Conservation (phyloP, 2,113 vertebrate species). For the Xiphophorus couchianus region DNA sequence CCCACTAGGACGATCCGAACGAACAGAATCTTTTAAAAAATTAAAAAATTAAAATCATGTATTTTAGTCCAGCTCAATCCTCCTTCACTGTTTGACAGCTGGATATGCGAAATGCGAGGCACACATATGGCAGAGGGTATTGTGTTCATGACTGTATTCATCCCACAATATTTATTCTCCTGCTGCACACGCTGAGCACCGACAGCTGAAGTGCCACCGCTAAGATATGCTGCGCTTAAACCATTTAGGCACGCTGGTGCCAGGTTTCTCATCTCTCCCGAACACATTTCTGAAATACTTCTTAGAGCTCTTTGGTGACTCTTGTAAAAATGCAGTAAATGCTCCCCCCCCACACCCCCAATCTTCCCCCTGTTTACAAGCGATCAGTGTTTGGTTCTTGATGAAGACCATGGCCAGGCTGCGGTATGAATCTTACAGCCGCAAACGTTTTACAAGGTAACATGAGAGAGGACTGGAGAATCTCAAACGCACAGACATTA, state of each 20-base stretch:
- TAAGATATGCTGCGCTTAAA: slow-evolving; percentile 71
- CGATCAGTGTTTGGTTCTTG: slow-evolving; percentile 61
- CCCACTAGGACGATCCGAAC: not conserved
- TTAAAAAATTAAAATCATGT: not conserved
- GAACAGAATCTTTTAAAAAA: not conserved
- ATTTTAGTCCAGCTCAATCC: not conserved
- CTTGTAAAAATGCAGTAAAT: slow-evolving; percentile 73
- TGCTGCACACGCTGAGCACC: slow-evolving; percentile 48
- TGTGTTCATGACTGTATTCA: slow-evolving; percentile 63
- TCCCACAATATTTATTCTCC: slow-evolving; percentile 62
- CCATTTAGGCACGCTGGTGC: slow-evolving; percentile 69
- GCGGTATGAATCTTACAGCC: slow-evolving; percentile 56
- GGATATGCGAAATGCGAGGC: slow-evolving; percentile 48
- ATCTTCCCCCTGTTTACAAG: slow-evolving; percentile 55
- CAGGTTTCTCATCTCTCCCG: slow-evolving; percentile 63
- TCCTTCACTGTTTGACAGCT: slow-evolving; percentile 54
- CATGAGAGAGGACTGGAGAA: slow-evolving; percentile 46
- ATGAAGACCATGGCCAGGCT: slow-evolving; percentile 40
- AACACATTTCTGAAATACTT: slow-evolving; percentile 71
- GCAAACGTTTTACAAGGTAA: slow-evolving; percentile 72
- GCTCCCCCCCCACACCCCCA: slow-evolving; percentile 12
- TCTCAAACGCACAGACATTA: slow-evolving; percentile 25
- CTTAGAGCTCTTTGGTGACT: slow-evolving; percentile 65
- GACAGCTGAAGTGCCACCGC: slow-evolving; percentile 74
- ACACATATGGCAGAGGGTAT: slow-evolving; percentile 50